A percentile compares a stretch with the other conserved stretches of the same genome.
These are phyloP conservation scores for Cheilosia vernalis DNA, from an alignment of 2,888 invertebrate species.

Conservation along the genomic window DNA sequence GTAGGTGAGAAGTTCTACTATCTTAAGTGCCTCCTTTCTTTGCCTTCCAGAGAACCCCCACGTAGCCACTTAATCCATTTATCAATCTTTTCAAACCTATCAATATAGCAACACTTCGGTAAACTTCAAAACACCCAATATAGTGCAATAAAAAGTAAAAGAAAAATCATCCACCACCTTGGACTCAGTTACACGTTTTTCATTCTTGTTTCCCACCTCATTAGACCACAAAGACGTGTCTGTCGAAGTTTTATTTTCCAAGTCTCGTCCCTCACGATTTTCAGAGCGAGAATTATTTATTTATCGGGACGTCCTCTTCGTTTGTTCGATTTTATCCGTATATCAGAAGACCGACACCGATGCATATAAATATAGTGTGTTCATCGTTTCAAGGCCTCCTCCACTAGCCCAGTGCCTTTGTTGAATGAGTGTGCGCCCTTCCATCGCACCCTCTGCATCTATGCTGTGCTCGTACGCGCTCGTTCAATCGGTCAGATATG, in stretches of 20 bases:
- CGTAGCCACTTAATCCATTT: neutral
- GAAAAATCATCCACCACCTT: slow-evolving; percentile 11
- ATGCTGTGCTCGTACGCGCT: neutral
- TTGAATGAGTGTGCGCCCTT: neutral
- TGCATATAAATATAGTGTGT: slow-evolving; percentile 37
- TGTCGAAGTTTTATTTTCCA: neutral
- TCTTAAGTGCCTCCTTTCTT: no score
- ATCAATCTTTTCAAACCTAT: neutral
- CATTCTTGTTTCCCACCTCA: slow-evolving; percentile 66
- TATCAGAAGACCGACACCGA: neutral
- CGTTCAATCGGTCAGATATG: slow-evolving; percentile 50
- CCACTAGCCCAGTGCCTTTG: slow-evolving; percentile 37
- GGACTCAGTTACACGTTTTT: slow-evolving; percentile 18
- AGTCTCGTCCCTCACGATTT: slow-evolving; percentile 25
- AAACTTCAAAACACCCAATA: slow-evolving; percentile 3
- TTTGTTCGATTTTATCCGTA: slow-evolving; percentile 26
- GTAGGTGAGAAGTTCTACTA: no score
- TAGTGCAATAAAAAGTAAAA: slow-evolving; percentile 12
- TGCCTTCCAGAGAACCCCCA: neutral
- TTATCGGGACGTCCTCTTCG: slow-evolving; percentile 41
- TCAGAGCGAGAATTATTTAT: slow-evolving; percentile 31
- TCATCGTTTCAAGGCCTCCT: slow-evolving; percentile 42
- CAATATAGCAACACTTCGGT: neutral
- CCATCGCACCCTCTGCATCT: slow-evolving; percentile 6
- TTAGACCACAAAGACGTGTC: slow-evolving; percentile 68